Evolutionary conservation across 2,113 vertebrate species (phyloP).

Genomic region (Triplophysa dalaica): DNA sequence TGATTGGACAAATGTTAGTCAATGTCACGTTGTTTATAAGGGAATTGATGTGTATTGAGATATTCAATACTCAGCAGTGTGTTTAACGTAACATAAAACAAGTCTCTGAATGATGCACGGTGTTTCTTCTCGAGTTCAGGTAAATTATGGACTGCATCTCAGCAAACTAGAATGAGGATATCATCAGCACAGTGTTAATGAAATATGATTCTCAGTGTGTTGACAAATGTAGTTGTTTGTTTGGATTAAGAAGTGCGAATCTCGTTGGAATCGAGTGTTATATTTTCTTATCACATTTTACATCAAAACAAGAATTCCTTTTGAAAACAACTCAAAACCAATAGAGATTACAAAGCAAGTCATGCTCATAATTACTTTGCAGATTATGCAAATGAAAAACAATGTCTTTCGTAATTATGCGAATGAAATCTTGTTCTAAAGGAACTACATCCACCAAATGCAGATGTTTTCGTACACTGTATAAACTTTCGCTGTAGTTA

Average conservation of each 20-base stretch:
- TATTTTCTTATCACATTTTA: conserved; percentile 68
- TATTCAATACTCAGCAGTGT: background rate
- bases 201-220: conserved; percentile 49
- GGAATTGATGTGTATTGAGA: conserved; percentile 42
- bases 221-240: conserved; percentile 75
- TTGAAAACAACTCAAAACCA: conserved; percentile 51
- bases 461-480: conserved; percentile 27
- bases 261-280: conserved; percentile 72
- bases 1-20: conserved; percentile 84
- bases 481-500: too few relatives aligned
- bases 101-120: background rate
- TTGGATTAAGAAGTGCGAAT: conserved; percentile 73
- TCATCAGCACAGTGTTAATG: conserved; percentile 26
- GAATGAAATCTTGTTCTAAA: conserved; percentile 63
- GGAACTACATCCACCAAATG: conserved; percentile 53
- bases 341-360: conserved; percentile 74
- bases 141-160: background rate
- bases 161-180: background rate
- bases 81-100: conserved; percentile 3
- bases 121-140: too few relatives aligned
- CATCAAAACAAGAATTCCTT: conserved; percentile 62
- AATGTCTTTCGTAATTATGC: conserved; percentile 72
- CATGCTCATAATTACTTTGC: conserved; percentile 73
- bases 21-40: conserved; percentile 57
- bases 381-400: conserved; percentile 74